phyloP scores from a whole-genome alignment of 2,888 invertebrate species.

The Eledone cirrhosa region DNA sequence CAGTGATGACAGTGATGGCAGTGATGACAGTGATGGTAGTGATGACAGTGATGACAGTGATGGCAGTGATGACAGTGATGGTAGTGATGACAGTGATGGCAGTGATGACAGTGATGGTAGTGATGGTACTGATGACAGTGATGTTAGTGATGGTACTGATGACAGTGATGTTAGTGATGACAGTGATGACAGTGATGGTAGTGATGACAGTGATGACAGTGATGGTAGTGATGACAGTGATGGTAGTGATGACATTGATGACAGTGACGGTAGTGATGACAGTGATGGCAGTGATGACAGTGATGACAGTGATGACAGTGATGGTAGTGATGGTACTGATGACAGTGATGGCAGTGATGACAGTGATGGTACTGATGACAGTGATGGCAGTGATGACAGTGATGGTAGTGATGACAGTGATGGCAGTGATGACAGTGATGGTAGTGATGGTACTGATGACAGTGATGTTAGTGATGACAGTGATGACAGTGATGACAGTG shows the following conservation, averaged over 20 bases:
- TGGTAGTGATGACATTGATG: too few species aligned
- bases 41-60: constrained; percentile 16
- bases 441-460: neutral
- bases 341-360: neutral
- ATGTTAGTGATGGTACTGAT: too few species aligned
- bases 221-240: neutral
- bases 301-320: neutral
- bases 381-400: neutral
- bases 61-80: constrained; percentile 23
- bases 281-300: neutral
- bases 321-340: neutral
- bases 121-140: too few species aligned
- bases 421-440: neutral
- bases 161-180: too few species aligned
- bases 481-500: neutral
- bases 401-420: constrained; percentile 8
- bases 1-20: neutral
- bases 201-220: neutral
- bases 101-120: neutral
- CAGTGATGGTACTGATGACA: neutral
- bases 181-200: neutral
- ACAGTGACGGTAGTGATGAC: too few species aligned
- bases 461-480: too few species aligned
- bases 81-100: neutral
- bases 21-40: neutral